A percentile compares a stretch with the other conserved stretches of the same genome.
Conservation (phyloP, 2,113 vertebrate genomes). For the Varanus komodoensis region DNA sequence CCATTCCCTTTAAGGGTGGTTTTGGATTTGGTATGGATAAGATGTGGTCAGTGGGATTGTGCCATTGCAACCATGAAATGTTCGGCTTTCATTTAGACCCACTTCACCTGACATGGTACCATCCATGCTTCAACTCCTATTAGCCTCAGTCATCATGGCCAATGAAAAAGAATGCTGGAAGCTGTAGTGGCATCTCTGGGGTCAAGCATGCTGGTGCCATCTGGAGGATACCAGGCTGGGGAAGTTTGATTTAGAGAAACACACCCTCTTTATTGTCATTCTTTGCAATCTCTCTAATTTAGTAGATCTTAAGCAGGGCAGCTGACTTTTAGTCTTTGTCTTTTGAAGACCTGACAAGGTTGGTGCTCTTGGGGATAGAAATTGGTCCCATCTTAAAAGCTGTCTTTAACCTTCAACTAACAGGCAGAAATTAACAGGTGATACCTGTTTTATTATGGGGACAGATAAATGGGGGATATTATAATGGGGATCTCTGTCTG, state of each 20-base stretch:
- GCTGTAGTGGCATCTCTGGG: too few relatives aligned
- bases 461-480: not conserved
- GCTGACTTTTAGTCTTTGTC: not conserved
- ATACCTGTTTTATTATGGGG: not conserved
- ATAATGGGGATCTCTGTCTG: not conserved
- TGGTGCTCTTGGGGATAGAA: too few relatives aligned
- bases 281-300: not conserved
- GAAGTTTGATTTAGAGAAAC: not conserved
- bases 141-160: too few relatives aligned
- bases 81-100: not conserved
- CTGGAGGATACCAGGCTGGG: not conserved
- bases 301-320: not conserved
- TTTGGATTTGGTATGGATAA: not conserved
- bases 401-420: not conserved
- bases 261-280: not conserved
- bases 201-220: not conserved
- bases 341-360: not conserved
- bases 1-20: not conserved
- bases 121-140: not conserved
- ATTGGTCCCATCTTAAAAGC: not conserved
- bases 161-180: not conserved
- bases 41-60: not conserved
- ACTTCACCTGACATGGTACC: too few relatives aligned
- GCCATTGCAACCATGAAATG: not conserved
- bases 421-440: not conserved